These are phyloP conservation scores for Koerneria pararmatus DNA, from an alignment of 2,888 invertebrate species.

Conservation along the genomic window DNA sequence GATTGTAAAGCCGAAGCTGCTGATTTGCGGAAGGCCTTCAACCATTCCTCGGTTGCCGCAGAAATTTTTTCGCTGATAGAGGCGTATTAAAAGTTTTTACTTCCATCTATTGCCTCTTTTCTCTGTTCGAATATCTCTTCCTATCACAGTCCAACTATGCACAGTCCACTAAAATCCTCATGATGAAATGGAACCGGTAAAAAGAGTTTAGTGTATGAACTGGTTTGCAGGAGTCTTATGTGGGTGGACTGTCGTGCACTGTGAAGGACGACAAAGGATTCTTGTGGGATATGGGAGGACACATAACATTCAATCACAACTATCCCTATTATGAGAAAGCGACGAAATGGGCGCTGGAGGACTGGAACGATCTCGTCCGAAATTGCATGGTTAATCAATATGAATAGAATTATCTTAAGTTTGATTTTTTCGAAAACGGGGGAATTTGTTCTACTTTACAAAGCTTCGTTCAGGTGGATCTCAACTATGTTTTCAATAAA, in stretches of 20 bases:
- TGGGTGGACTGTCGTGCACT: slow-evolving; percentile 56
- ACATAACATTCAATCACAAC: slow-evolving; percentile 59
- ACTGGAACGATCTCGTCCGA: slow-evolving; percentile 55
- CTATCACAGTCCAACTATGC: too few species aligned
- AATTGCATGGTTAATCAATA: slow-evolving; percentile 47
- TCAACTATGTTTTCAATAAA: slow-evolving; percentile 53
- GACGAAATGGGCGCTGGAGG: slow-evolving; percentile 55
- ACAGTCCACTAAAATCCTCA: neutral
- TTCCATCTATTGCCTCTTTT: too few species aligned
- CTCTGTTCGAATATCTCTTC: too few species aligned
- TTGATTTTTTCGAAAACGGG: too few species aligned
- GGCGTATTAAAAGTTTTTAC: too few species aligned
- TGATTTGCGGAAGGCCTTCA: too few species aligned
- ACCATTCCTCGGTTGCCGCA: too few species aligned
- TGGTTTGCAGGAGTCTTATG: slow-evolving; percentile 34
- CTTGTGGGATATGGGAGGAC: slow-evolving; percentile 60
- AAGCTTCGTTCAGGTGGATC: slow-evolving; percentile 38
- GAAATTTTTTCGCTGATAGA: too few species aligned
- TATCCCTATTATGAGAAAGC: slow-evolving; percentile 58
- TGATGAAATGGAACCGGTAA: neutral
- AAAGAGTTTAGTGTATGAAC: neutral
- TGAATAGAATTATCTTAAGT: too few species aligned
- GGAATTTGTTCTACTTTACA: neutral
- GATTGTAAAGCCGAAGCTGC: too few species aligned
- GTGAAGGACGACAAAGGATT: slow-evolving; percentile 56